Evolutionary conservation across 1,140 invertebrate genomes (phyloP), one percentile per base, ranked within the genome.

Genomic region (Drosophila gunungcola): DNA sequence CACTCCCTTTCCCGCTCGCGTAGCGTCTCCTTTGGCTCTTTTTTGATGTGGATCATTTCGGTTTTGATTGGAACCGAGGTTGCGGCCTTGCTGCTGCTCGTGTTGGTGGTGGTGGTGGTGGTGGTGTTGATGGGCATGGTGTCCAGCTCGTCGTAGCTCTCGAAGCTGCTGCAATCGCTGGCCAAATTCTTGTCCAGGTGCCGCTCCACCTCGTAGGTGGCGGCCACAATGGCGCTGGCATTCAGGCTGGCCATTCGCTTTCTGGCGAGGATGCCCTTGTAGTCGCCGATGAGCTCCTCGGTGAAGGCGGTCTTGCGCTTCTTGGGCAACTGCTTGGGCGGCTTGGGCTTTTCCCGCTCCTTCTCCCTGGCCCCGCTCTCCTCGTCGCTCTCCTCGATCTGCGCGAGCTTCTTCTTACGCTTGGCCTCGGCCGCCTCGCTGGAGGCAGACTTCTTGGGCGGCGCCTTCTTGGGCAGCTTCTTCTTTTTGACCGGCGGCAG

Each of bases 191-290:
- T 90, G 58, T 92, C 90, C 55, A 92, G 38, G 57, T 92, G 91
- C 0, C 91, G 75, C 43, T 94, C 94, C 91, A 96, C 96, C 90
- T 98, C 97, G 89, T 98, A 98, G 65, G 96, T 97, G 21, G 97
- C 97, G 2, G 97, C 97, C 70, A 98, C 93, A 76, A 98, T 98
- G 12, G 97, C 97, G 9, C 96, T 96, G 9, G 97, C 97, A 93
- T 98, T 98, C 21, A 98, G 92, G 88, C 96, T 98, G 9, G 97
- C 97, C 97, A 98, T 98, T 29, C 97, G 94, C 89, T 98, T 98
- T 74, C 96, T 95, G 2, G 97, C 96, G 1, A 98, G 95, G 95
- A 97, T 97, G 76, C 97, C 96, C 82, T 97, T 97, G 46, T 97
- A 93, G 86, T 97, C 96, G 1, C 91, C 86, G 12, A 91, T 92